Evolutionary conservation across 2,113 vertebrate species (phyloP).

Genomic region (Apodemus speciosus): DNA sequence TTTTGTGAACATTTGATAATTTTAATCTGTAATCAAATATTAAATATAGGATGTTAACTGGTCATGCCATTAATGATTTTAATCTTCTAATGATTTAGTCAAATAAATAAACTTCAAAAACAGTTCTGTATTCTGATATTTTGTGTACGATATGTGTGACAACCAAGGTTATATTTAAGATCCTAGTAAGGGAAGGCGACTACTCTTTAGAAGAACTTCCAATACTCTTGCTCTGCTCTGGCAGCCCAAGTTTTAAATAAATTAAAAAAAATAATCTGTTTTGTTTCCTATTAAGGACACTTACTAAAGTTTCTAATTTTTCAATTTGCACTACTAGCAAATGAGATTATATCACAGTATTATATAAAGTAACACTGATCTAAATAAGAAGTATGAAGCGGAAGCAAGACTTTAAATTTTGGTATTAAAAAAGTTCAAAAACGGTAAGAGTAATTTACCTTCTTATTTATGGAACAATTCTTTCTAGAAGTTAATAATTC

Average conservation of each 20-base stretch:
- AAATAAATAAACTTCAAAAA: neutral
- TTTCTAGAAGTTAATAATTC: neutral
- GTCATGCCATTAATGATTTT: neutral
- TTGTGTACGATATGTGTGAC: neutral
- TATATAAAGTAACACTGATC: neutral
- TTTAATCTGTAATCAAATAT: constrained; percentile 2
- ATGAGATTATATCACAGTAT: neutral
- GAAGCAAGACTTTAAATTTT: neutral
- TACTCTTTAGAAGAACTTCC: neutral
- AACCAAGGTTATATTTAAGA: neutral
- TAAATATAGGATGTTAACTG: neutral
- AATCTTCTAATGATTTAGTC: neutral
- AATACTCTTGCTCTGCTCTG: neutral
- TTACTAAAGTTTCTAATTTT: neutral
- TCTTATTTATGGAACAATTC: neutral
- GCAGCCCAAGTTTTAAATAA: neutral
- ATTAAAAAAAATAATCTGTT: neutral
- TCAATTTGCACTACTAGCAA: neutral
- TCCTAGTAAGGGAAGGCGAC: neutral
- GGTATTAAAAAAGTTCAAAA: neutral
- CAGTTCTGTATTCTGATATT: neutral
- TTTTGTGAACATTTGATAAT: neutral
- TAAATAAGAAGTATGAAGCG: constrained; percentile 5
- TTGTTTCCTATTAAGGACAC: neutral
- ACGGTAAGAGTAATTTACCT: neutral